A percentile compares a stretch with the other conserved stretches of the same genome.
Conservation (phyloP, 1,140 invertebrate genomes). For the Laupala kohalensis region DNA sequence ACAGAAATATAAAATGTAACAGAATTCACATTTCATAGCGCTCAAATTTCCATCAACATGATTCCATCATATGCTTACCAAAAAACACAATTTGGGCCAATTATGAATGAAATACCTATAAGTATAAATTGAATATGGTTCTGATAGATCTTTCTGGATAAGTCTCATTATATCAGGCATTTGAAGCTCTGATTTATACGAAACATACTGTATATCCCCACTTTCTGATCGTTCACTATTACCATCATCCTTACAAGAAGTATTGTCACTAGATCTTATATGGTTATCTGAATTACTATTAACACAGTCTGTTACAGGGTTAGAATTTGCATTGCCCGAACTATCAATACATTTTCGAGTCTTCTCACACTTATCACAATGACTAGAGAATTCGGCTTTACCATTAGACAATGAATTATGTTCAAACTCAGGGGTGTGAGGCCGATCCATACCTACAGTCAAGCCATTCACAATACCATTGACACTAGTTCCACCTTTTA, state of each 20-base stretch:
- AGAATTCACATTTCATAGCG: neutral
- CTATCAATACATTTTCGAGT: conserved; percentile 7
- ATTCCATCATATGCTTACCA: conserved; percentile 46
- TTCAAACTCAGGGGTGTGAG: conserved; percentile 2
- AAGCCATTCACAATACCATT: conserved; percentile 17
- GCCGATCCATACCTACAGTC: conserved; percentile 6
- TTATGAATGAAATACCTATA: conserved; percentile 99
- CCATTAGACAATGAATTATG: conserved; percentile 4
- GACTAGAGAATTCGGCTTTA: conserved; percentile 12
- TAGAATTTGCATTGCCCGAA: neutral
- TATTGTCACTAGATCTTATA: conserved; percentile 4
- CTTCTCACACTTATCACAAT: conserved; percentile 14
- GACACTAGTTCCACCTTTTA: conserved; percentile 11
- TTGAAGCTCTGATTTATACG: conserved; percentile 78
- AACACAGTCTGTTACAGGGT: conserved; percentile 10
- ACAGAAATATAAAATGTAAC: conserved; percentile 18
- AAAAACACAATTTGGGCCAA: conserved; percentile 97
- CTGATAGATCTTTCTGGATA: conserved; percentile 96
- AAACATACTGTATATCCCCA: conserved; percentile 45
- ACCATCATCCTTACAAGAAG: neutral
- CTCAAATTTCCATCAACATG: neutral
- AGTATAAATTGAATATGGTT: conserved; percentile 99
- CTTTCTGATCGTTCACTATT: neutral
- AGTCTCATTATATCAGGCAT: conserved; percentile 96
- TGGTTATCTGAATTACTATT: neutral